phyloP scores from a whole-genome alignment of 1,140 invertebrate species.

The Dysdera silvatica region DNA sequence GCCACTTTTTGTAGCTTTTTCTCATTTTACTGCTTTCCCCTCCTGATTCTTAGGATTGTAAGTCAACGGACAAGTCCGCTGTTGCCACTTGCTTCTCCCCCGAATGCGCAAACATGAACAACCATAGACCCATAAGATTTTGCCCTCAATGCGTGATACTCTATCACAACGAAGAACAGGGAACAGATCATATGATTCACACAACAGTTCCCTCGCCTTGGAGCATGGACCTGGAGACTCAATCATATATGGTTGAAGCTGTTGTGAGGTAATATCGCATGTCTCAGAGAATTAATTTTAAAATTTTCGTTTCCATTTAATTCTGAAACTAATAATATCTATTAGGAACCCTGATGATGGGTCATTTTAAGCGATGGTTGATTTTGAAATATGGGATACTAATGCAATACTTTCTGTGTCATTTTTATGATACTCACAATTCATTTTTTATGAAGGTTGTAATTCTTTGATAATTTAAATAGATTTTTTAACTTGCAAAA shows the following conservation, averaged over 20 bases:
- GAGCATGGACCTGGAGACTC: conserved; percentile 79
- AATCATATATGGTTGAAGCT: conserved; percentile 90
- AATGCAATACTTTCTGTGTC: too few species aligned
- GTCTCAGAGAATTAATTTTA: too few species aligned
- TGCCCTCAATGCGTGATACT: conserved; percentile 73
- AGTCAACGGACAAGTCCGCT: conserved; percentile 83
- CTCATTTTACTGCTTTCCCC: neutral
- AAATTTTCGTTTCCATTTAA: conserved; percentile 3
- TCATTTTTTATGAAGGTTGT: too few species aligned
- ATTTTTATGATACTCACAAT: too few species aligned
- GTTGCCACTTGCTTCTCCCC: conserved; percentile 92
- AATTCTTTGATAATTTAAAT: too few species aligned
- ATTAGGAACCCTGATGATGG: too few species aligned
- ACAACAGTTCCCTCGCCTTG: conserved; percentile 73
- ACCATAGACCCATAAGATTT: conserved; percentile 88
- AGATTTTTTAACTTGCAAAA: too few species aligned
- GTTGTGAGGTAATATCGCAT: conserved; percentile 76
- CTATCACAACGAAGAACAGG: conserved; percentile 52
- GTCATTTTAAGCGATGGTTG: too few species aligned
- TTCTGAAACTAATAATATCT: too few species aligned
- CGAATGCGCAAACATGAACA: conserved; percentile 92
- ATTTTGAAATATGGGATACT: too few species aligned
- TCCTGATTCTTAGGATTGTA: conserved; percentile 64
- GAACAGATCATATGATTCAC: conserved; percentile 83
- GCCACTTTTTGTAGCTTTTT: neutral